Conservation (phyloP, 2,113 vertebrate species). For the Saccopteryx bilineata region DNA sequence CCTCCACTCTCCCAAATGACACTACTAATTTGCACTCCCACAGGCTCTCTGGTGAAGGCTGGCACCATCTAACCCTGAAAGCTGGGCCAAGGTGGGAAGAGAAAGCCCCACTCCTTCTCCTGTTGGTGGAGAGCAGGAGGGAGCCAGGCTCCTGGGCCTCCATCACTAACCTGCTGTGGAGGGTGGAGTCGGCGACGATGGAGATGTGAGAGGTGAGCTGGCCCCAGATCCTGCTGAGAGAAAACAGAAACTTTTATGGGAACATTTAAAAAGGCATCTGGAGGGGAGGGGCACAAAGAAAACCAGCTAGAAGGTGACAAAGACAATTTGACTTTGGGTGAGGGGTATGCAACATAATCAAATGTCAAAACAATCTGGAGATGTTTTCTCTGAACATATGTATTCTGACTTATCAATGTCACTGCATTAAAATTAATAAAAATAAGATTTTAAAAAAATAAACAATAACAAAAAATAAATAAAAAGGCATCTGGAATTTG, state of each 20-base stretch:
- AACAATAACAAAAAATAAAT: background rate
- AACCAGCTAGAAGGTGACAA: too few relatives aligned
- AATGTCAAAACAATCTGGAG: too few relatives aligned
- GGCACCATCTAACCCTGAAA: background rate
- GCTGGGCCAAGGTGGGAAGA: background rate
- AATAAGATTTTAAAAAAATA: too few relatives aligned
- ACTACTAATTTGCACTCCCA: background rate
- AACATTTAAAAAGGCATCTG: slow-evolving; percentile 62
- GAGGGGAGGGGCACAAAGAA: background rate
- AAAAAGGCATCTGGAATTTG: slow-evolving; percentile 1
- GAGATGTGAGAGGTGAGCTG: slow-evolving; percentile 97
- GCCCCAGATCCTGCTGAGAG: slow-evolving; percentile 95
- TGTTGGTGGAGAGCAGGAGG: background rate
- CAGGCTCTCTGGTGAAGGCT: background rate
- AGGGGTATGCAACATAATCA: too few relatives aligned
- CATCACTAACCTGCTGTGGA: slow-evolving; percentile 92
- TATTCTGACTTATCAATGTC: too few relatives aligned
- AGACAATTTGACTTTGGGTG: too few relatives aligned
- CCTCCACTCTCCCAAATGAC: background rate
- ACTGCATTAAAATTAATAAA: too few relatives aligned
- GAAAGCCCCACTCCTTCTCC: background rate
- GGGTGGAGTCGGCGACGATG: slow-evolving; percentile 96
- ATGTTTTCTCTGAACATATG: too few relatives aligned
- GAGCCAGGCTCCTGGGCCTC: background rate
- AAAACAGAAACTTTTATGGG: slow-evolving; percentile 81